Percentiles rank a stretch among this genome's conserved stretches.
Evolutionary conservation across 2,797 vertebrate species (phyloP).

Genomic region (Gobio occitaniae): DNA sequence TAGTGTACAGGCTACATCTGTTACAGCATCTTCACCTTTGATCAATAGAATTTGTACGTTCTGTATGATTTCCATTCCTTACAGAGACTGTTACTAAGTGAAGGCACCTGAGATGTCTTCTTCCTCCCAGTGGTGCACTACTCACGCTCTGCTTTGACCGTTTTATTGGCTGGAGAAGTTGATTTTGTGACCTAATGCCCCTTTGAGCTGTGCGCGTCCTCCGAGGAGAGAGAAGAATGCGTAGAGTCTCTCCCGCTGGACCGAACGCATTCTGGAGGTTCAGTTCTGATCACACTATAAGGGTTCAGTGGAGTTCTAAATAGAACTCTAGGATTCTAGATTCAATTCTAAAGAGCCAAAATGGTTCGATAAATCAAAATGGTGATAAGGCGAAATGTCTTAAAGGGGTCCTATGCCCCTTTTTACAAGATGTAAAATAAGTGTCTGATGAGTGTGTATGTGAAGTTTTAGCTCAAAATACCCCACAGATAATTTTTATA

Average conservation of each 20-base stretch:
- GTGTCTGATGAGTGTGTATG: no score
- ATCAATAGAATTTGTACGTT: not conserved
- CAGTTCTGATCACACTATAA: not conserved
- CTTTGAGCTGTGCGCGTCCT: constrained; percentile 43
- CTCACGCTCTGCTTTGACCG: not conserved
- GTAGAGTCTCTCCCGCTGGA: constrained; percentile 19
- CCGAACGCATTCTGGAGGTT: constrained; percentile 14
- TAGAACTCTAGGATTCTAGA: no score
- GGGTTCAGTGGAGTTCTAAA: no score
- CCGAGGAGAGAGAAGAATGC: constrained; percentile 8
- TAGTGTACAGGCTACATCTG: no score
- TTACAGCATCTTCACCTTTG: no score
- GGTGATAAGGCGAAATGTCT: no score
- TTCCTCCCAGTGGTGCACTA: not conserved
- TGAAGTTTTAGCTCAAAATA: no score
- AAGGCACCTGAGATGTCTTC: not conserved
- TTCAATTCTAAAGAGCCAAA: no score
- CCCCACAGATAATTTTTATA: no score
- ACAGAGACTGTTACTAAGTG: not conserved
- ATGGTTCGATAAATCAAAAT: no score
- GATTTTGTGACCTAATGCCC: constrained; percentile 52
- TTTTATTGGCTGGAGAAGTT: constrained; percentile 50
- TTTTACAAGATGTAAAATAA: no score
- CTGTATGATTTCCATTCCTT: not conserved
- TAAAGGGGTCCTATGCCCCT: no score